Evolutionary conservation across 2,797 vertebrate genomes (phyloP).

Genomic region (Coregonus sp.): DNA sequence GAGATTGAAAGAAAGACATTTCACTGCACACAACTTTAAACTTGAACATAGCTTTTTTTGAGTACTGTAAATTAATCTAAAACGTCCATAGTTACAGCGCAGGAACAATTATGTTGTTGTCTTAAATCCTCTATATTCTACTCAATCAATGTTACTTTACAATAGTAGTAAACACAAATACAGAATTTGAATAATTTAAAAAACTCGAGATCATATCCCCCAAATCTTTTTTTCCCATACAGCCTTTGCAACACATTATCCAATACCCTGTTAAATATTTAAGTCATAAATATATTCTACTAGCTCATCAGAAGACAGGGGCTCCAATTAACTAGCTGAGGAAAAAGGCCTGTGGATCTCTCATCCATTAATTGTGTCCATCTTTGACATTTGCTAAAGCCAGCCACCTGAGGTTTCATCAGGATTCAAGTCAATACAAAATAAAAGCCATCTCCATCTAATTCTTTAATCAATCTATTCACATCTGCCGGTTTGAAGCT

Average conservation of each 20-base stretch:
- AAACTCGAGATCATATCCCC: no score
- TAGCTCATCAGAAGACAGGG: background rate
- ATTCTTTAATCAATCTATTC: slow-evolving; percentile 12
- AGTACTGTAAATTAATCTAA: no score
- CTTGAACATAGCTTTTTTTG: no score
- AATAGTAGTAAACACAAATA: no score
- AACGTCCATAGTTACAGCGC: no score
- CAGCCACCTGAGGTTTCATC: background rate
- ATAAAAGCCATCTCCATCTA: slow-evolving; percentile 8
- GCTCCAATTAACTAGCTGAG: background rate
- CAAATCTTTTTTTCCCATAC: background rate
- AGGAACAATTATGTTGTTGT: no score
- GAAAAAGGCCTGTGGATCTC: background rate
- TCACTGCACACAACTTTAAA: no score
- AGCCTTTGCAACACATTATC: background rate
- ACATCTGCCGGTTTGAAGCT: background rate
- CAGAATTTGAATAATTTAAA: no score
- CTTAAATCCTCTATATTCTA: no score
- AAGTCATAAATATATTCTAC: background rate
- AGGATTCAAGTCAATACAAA: slow-evolving; percentile 13
- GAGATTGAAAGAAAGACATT: no score
- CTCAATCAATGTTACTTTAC: no score
- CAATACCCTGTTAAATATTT: slow-evolving; percentile 2
- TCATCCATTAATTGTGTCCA: slow-evolving; percentile 12
- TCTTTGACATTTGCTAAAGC: slow-evolving; percentile 17